Conservation (phyloP, 2,888 invertebrate genomes). For the Tenthredo mesomela region DNA sequence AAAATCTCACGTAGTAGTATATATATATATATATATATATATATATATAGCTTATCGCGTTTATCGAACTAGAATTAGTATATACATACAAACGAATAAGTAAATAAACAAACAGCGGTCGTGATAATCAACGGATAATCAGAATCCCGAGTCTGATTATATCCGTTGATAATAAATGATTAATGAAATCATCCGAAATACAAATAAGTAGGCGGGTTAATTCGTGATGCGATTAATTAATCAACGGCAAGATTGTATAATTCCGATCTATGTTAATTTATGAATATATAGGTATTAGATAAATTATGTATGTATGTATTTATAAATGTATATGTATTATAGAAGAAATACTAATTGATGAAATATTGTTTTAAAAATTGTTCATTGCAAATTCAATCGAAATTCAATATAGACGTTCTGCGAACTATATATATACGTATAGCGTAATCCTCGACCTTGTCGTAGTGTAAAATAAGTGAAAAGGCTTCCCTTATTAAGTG, state of each 20-base stretch:
- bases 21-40: background rate
- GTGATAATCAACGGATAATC: background rate
- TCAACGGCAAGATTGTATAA: background rate
- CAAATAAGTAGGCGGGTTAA: background rate
- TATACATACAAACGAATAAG: background rate
- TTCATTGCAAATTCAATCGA: background rate
- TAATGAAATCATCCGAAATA: background rate
- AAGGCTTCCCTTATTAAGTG: slow-evolving; percentile 25
- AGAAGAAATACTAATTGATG: background rate
- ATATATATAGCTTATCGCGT: background rate
- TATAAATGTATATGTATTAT: too few relatives aligned
- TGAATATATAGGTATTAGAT: background rate
- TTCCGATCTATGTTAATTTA: background rate
- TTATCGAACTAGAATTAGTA: background rate
- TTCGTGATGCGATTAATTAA: background rate
- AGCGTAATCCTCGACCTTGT: slow-evolving; percentile 31
- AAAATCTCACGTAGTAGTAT: background rate
- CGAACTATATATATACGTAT: background rate
- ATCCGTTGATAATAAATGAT: background rate
- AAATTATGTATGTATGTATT: background rate
- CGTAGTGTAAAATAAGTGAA: background rate
- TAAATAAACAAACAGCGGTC: background rate
- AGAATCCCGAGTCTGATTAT: background rate
- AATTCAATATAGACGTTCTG: background rate
- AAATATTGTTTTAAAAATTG: background rate